A percentile compares a stretch with the other conserved stretches of the same genome.
phyloP scores from a whole-genome alignment of 1,140 invertebrate species.

The Bombyx mandarina region DNA sequence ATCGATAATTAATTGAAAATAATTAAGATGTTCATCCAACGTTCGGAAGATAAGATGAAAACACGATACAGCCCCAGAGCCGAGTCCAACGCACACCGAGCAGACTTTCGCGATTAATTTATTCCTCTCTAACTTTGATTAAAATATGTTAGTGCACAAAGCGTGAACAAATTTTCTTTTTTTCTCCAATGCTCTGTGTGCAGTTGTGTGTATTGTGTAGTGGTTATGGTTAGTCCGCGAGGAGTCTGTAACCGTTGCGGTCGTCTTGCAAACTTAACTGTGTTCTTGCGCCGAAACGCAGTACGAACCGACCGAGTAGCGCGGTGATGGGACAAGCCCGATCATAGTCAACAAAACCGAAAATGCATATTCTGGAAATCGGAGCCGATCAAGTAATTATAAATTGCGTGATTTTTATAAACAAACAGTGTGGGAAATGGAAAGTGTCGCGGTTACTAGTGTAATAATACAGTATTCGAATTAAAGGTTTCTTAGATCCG shows the following conservation, averaged over 20 bases:
- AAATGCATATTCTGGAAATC: slow-evolving; percentile 62
- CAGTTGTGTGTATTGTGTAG: too few species aligned
- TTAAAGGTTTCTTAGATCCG: too few species aligned
- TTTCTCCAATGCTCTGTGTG: slow-evolving; percentile 26
- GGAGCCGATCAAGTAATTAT: slow-evolving; percentile 58
- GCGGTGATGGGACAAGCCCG: slow-evolving; percentile 33
- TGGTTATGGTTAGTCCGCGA: slow-evolving; percentile 31
- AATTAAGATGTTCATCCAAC: slow-evolving; percentile 34
- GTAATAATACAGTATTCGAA: too few species aligned
- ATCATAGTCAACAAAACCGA: slow-evolving; percentile 26
- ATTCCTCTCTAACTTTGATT: slow-evolving; percentile 53
- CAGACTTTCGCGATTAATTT: slow-evolving; percentile 64
- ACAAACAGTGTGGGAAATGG: slow-evolving; percentile 18
- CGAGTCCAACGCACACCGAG: slow-evolving; percentile 33
- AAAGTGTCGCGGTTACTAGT: slow-evolving; percentile 10
- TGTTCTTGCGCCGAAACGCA: slow-evolving; percentile 17
- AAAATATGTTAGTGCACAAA: slow-evolving; percentile 59
- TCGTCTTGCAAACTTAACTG: slow-evolving; percentile 27
- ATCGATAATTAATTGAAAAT: slow-evolving; percentile 5
- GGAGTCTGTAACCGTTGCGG: slow-evolving; percentile 34
- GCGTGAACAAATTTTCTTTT: slow-evolving; percentile 67
- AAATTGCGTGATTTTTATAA: slow-evolving; percentile 22
- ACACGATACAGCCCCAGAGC: slow-evolving; percentile 45
- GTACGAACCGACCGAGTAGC: slow-evolving; percentile 14
- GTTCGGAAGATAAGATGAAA: slow-evolving; percentile 45